Evolutionary conservation across 2,113 vertebrate species (phyloP).

Genomic region (Butorides virescens): DNA sequence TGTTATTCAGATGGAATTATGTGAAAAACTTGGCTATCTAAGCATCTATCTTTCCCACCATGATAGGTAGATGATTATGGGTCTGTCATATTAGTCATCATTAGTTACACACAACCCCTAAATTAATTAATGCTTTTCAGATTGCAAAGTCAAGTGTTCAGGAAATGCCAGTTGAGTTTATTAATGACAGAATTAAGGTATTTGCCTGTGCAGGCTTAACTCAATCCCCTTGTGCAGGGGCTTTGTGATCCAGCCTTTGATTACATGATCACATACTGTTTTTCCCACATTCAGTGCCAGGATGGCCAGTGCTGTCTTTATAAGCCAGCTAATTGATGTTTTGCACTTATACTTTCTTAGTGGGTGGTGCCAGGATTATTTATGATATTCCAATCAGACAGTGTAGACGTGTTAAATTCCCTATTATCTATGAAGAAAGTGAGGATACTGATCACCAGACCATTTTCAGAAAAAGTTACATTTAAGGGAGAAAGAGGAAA

Average conservation of each 20-base stretch:
- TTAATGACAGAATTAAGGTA: slow-evolving; percentile 1
- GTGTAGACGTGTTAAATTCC: not conserved
- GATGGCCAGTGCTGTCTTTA: not conserved
- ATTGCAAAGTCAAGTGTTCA: slow-evolving; percentile 3
- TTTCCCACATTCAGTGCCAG: not conserved
- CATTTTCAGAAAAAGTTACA: not conserved
- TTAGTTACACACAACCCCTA: not conserved
- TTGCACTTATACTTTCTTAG: not conserved
- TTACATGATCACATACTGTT: not conserved
- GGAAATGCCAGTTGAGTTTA: not conserved
- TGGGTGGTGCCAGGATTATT: not conserved
- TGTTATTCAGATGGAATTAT: not conserved
- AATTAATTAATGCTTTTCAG: slow-evolving; percentile 28
- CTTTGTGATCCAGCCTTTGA: slow-evolving; percentile 21
- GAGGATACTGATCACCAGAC: not conserved
- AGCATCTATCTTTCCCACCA: not conserved
- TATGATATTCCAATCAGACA: not conserved
- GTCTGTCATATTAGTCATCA: not conserved
- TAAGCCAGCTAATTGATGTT: not conserved
- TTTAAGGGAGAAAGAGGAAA: not conserved
- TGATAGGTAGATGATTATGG: not conserved
- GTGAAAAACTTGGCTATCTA: not conserved
- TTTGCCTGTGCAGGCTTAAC: not conserved
- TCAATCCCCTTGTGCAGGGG: not conserved
- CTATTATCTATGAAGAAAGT: not conserved